Conservation (phyloP, 2,113 vertebrate species). For the Silurus asotus region DNA sequence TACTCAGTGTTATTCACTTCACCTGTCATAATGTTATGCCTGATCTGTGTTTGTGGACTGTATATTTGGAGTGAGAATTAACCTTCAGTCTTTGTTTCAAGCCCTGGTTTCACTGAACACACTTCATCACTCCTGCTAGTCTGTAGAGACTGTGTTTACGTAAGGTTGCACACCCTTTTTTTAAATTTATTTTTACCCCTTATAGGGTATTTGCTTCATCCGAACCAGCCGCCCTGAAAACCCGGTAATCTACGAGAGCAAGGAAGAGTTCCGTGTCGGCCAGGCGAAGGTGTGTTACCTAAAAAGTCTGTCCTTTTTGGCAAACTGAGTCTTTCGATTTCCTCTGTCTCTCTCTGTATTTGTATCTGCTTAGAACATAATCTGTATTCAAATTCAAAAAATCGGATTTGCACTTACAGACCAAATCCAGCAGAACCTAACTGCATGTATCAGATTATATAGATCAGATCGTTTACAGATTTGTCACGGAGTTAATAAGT, state of each 20-base stretch:
- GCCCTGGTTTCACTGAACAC: not conserved
- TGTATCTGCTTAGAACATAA: not conserved
- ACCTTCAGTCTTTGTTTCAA: not conserved
- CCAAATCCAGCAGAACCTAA: not conserved
- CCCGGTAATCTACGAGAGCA: constrained; percentile 86
- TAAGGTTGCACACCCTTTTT: not conserved
- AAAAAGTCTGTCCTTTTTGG: not conserved
- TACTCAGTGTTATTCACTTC: too few species aligned
- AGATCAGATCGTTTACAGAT: not conserved
- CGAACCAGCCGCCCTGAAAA: constrained; percentile 92
- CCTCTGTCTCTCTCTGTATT: not conserved
- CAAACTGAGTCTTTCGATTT: too few species aligned
- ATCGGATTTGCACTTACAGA: not conserved
- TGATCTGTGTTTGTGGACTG: too few species aligned
- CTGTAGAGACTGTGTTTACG: not conserved
- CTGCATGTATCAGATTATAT: not conserved
- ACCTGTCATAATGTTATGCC: too few species aligned
- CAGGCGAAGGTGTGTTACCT: constrained; percentile 83
- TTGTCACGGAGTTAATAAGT: not conserved
- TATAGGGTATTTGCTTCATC: constrained; percentile 92
- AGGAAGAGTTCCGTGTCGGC: constrained; percentile 88
- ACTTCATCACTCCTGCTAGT: not conserved
- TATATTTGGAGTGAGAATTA: not conserved
- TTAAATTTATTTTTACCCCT: too few species aligned
- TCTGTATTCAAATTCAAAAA: not conserved